phyloP scores from a whole-genome alignment of 2,888 invertebrate genomes.

The Sisyra nigra region DNA sequence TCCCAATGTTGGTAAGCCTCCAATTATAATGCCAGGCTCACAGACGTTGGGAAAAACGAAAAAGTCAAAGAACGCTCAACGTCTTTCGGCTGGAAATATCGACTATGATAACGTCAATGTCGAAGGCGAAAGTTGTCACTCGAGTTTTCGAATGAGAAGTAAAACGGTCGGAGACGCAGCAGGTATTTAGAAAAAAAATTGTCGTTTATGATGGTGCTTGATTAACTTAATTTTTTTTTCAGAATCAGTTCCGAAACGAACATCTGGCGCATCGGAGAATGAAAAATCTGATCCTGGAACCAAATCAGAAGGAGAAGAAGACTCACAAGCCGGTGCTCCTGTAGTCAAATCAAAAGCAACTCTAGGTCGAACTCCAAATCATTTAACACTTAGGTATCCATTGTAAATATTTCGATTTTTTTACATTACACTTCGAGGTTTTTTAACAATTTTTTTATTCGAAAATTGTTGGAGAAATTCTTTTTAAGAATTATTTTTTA shows the following conservation, averaged over 20 bases:
- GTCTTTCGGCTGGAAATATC: slow-evolving; percentile 71
- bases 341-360: slow-evolving; percentile 43
- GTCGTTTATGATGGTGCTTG: slow-evolving; percentile 2
- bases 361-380: slow-evolving; percentile 83
- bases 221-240: slow-evolving; percentile 4
- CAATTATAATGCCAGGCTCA: slow-evolving; percentile 48
- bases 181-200: slow-evolving; percentile 30
- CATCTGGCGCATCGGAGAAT: slow-evolving; percentile 30
- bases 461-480: too few relatives aligned
- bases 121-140: slow-evolving; percentile 47
- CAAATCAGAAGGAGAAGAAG: slow-evolving; percentile 77
- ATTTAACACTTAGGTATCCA: slow-evolving; percentile 63
- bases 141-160: slow-evolving; percentile 63
- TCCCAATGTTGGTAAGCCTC: slow-evolving; percentile 23
- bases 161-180: slow-evolving; percentile 80
- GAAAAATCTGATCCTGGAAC: slow-evolving; percentile 54
- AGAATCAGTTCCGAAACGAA: slow-evolving; percentile 24
- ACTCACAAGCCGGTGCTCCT: slow-evolving; percentile 47
- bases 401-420: neutral
- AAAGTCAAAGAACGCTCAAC: slow-evolving; percentile 54
- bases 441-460: too few relatives aligned
- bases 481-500: too few relatives aligned
- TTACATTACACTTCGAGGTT: neutral
- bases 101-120: slow-evolving; percentile 70
- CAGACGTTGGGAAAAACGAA: slow-evolving; percentile 74